Base-by-base conservation (phyloP, 2,113 vertebrate species). In the Festucalex cinctus region DNA sequence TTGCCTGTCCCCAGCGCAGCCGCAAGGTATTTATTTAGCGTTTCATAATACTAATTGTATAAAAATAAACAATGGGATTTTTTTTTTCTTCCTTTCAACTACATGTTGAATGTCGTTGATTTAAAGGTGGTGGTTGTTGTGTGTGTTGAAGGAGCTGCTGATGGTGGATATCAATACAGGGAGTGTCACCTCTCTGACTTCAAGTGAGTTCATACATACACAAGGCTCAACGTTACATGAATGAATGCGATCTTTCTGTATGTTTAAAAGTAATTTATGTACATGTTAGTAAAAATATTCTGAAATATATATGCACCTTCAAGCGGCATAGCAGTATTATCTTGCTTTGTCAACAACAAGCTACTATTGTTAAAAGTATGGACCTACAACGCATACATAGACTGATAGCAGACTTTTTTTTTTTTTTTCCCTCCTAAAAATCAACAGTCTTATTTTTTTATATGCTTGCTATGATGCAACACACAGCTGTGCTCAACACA, bases 1-100 rank as follows among this genome's bases (percentile, higher is more conserved):
- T 99, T 12, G 84, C 92, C 75, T 94, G 91, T 12, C 87, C 91
- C 0, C 95, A 95, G 76, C 90, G 90, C 68, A 96, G 95, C 83
- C 90, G 79, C 41, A 93, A 92, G 78, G 96, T 98, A 92, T 71
- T 83, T 26, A 48, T 36, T n/a, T n/a, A n/a, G n/a, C 37, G 44
- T 39, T 28, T 10, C 46, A 46, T 64, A 57, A 58, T 9, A 19
- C 10, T 51, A 41, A 16, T 63, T 66, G 1, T 24, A 46, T 26
- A 6, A 54, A 17, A 68, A 49, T 28, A 1, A 68, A 13, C 5
- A 20, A 41, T 17, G 2, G 16, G 63, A n/a, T 43, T 19, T 57
- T 10, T 12, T 26, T 46, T 70, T 67, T 9, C 1, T 14, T 22
- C 46, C 9, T 46, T 32, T 28, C 17, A 16, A 9, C 2, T 19